Evolutionary conservation across 92 coral and sea anemone genomes (phyloP).

Genomic region (Siderastrea radians): DNA sequence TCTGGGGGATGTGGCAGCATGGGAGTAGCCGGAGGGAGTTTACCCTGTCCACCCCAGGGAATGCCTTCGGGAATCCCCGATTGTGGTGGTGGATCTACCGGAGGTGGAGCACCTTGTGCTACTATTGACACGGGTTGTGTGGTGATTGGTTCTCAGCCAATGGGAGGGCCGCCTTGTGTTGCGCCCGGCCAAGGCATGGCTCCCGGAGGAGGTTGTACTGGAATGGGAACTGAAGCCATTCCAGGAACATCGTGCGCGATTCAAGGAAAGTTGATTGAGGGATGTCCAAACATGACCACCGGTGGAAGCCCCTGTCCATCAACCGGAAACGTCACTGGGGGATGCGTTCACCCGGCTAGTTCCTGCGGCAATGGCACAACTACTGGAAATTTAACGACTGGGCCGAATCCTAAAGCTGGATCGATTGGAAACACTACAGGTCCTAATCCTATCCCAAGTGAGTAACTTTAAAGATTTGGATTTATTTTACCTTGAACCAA

Average conservation of each 20-base stretch:
- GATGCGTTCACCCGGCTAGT: neutral
- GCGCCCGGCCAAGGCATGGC: conserved; percentile 8
- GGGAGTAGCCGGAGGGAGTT: neutral
- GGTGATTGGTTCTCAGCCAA: conserved; percentile 7
- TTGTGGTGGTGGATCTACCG: conserved; percentile 13
- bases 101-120: neutral
- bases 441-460: neutral
- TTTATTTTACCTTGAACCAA: neutral
- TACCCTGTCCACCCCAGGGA: conserved; percentile 30
- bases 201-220: conserved; percentile 14
- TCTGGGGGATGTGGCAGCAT: conserved; percentile 9
- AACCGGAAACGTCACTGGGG: neutral
- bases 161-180: conserved; percentile 14
- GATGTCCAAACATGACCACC: conserved; percentile 30
- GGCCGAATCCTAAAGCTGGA: neutral
- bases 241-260: conserved; percentile 39
- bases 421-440: neutral
- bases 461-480: neutral
- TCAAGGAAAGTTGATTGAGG: conserved; percentile 34
- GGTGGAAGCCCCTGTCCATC: conserved; percentile 10
- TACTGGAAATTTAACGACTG: neutral
- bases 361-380: neutral
- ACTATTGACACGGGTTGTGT: conserved; percentile 32
- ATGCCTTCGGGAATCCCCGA: neutral
- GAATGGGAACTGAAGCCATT: conserved; percentile 15